These are phyloP conservation scores for Ptiloglossa arizonensis DNA, from an alignment of 1,140 invertebrate species.

Conservation along the genomic window DNA sequence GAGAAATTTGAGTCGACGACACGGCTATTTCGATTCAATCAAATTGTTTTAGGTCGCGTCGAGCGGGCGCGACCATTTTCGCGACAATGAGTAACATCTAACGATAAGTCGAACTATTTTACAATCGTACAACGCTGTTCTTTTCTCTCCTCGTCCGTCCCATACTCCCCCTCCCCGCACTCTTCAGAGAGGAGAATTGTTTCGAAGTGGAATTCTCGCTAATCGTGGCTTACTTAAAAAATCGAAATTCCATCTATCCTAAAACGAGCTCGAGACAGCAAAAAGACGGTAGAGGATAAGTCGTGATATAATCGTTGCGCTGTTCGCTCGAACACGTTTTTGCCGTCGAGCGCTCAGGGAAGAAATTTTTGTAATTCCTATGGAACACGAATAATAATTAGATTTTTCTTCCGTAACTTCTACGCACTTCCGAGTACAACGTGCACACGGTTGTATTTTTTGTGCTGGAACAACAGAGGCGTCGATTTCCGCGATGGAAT, in stretches of 20 bases:
- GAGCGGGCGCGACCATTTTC: neutral
- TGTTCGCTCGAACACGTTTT: neutral
- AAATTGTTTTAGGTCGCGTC: neutral
- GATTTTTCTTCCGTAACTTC: neutral
- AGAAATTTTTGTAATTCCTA: neutral
- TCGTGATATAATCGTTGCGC: neutral
- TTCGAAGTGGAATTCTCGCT: neutral
- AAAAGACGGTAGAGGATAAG: neutral
- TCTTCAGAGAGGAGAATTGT: neutral
- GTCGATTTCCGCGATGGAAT: neutral
- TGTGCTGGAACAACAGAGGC: no score
- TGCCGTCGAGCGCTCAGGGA: neutral
- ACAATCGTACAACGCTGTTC: conserved; percentile 33
- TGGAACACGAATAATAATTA: neutral
- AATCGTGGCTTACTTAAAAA: conserved; percentile 2
- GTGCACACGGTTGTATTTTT: neutral
- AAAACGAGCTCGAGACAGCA: conserved; percentile 8
- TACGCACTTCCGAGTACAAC: no score
- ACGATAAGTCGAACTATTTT: conserved; percentile 33
- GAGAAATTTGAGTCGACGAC: conserved; percentile 2
- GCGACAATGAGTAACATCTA: conserved; percentile 29
- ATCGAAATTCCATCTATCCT: neutral
- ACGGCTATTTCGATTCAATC: conserved; percentile 6
- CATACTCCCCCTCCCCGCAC: no score
- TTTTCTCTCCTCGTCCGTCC: neutral